These are phyloP conservation scores for Brachionus manjavacas DNA, from an alignment of 1,140 invertebrate genomes.

Conservation along the genomic window DNA sequence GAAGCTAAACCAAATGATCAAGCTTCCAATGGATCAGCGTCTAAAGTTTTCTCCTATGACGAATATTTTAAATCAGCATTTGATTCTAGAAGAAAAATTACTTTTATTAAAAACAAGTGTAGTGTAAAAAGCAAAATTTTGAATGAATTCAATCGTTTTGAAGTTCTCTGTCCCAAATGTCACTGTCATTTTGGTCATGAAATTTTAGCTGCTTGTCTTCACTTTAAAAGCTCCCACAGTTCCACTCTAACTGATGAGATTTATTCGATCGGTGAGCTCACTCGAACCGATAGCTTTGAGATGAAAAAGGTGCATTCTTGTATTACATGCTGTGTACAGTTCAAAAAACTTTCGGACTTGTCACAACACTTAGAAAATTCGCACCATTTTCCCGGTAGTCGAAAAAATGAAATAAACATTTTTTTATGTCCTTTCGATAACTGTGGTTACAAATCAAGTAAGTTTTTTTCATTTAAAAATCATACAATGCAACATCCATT, in stretches of 20 bases:
- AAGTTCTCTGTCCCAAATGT: conserved; percentile 6
- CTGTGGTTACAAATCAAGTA: background rate
- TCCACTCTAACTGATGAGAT: background rate
- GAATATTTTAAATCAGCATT: background rate
- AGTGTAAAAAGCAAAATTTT: background rate
- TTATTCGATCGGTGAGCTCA: conserved; percentile 9
- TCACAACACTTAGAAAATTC: background rate
- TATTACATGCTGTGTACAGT: background rate
- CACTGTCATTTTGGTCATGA: background rate
- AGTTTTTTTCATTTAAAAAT: background rate
- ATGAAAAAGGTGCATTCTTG: background rate
- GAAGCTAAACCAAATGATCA: background rate
- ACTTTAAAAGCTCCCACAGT: background rate
- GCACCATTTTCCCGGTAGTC: background rate
- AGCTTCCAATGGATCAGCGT: background rate
- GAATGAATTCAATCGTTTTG: background rate
- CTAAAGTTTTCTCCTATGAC: background rate
- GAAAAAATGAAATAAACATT: background rate
- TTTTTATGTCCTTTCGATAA: background rate
- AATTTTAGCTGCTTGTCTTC: background rate
- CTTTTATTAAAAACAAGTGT: background rate
- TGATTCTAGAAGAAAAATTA: background rate
- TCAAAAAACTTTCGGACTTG: conserved; percentile 4
- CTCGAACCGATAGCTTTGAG: background rate
- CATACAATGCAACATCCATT: background rate